A percentile compares a stretch with the other conserved stretches of the same genome.
These are phyloP conservation scores for Agelaius phoeniceus DNA, from an alignment of 2,113 vertebrate genomes.

Conservation along the genomic window DNA sequence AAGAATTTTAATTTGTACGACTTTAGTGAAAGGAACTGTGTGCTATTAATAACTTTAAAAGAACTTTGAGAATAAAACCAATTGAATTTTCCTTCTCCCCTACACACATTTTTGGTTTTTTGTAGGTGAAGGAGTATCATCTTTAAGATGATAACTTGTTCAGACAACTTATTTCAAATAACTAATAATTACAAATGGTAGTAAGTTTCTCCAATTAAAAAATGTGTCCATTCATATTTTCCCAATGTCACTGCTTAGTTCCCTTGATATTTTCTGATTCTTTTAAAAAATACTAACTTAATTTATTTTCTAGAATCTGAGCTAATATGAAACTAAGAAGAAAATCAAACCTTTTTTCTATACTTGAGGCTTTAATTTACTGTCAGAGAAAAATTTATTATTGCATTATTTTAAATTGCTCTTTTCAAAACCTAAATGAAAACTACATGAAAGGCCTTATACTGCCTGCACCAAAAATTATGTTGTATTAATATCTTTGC, in stretches of 20 bases:
- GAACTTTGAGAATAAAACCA: neutral
- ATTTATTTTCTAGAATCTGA: neutral
- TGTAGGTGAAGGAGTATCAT: neutral
- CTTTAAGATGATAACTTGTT: neutral
- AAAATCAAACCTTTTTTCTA: neutral
- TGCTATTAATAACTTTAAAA: neutral
- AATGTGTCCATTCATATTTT: neutral
- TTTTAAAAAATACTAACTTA: neutral
- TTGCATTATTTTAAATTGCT: neutral
- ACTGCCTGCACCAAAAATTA: neutral
- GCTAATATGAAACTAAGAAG: neutral
- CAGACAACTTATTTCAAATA: neutral
- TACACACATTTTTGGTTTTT: neutral
- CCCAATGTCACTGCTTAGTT: neutral
- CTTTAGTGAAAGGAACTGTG: neutral
- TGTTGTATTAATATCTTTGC: neutral
- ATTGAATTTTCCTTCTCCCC: neutral
- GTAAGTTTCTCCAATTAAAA: neutral
- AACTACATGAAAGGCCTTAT: neutral
- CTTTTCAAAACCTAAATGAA: neutral
- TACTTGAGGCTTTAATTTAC: neutral
- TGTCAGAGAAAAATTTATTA: neutral
- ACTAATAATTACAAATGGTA: neutral
- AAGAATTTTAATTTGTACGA: neutral
- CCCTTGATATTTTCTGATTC: neutral